Base-by-base conservation (phyloP, 2,888 invertebrate genomes). In the Stenurella melanura region DNA sequence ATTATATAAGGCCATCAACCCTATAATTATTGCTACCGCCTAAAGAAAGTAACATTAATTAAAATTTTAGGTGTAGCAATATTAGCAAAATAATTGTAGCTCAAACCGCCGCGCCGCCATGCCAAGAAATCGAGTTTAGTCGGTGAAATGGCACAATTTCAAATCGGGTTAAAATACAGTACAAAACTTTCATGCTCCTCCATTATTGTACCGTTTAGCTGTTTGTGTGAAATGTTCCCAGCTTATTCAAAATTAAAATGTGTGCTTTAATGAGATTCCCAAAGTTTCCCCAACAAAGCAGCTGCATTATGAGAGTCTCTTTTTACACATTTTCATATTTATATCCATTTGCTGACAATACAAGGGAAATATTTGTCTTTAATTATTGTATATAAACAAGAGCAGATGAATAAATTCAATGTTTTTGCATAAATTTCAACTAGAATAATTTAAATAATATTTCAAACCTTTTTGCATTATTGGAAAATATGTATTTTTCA, bases 211-310 rank as follows among this genome's bases (percentile, higher is more conserved):
- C 18, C 42, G 42, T 64, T 64, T 64, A 64, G 64, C 34, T 64
- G 64, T 64, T 61, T 64, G 64, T 42, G 64, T 42, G 64, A 64
- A 64, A 64, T 64, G 64, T 64, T 64, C 38, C 38, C 26, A 34
- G 64, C 17, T 64, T n/a, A 19, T 19, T 42, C 64, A 19, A 42
- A 64, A 64, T 64, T 64, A 64, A 64, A 64, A 64, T 64, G 42
- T 64, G 64, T 61, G 26, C 64, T 64, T 10, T 64, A 64, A 64
- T 64, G 64, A 38, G 64, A 42, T 64, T 64, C 34, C 42, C 64
- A 42, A 34, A 42, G 64, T 64, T 64, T 42, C 10, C 38, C 21
- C 64, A 10, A 30, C 61, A n/a, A 26, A 21, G 60, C 61, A 15
- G 61, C n/a, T 30, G 17, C 61, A 30, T 61, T 15, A 61, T 30